Evolutionary conservation across 2,797 vertebrate genomes (phyloP), one percentile per base, ranked within the genome.

Genomic region (Melopsittacus undulatus): DNA sequence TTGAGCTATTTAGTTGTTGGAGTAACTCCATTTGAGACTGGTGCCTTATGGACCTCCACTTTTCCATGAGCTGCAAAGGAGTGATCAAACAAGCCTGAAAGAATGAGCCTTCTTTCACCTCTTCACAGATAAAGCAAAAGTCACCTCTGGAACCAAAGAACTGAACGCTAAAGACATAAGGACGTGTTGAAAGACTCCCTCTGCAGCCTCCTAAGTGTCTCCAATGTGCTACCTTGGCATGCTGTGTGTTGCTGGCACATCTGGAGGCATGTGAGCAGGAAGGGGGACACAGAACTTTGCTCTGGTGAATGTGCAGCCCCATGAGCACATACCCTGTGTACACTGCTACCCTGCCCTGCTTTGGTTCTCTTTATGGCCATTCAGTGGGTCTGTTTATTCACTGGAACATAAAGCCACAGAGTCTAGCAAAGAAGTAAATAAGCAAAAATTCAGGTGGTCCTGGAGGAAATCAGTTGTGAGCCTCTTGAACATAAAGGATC

Each of bases 1-100:
- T 18, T 38, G 26, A 45, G 7, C 0, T 23, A 7, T 13, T 5
- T 40, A 42, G 15, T 4, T 0, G 0, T 18, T 64, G 40, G 23
- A 80, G 18, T 49, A 66, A 36, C 15, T 74, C 42, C 46, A 70
- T 7, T 45, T 80, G n/a, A 61, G 30, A 32, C 18, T 17, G 12
- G 23, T 61, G 56, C 30, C 21, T 36, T 63, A 30, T 20, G 46
- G 61, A 79, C 11, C 4, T 24, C 20, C 3, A 3, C 2, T 62
- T 89, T 45, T n/a, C 45, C 21, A 34, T 4, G 2, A 51, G 14
- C n/a, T 48, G 32, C 34, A 82, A 73, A 52, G 34, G 21, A 72
- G 30, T 24, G 13, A 30, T 57, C 34, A 57, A 68, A 27, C 20
- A 34, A 49, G 40, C 6, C 36, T 59, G 68, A 76, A n/a, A 34